phyloP scores from a whole-genome alignment of 2,113 vertebrate species.

The Numenius arquata region DNA sequence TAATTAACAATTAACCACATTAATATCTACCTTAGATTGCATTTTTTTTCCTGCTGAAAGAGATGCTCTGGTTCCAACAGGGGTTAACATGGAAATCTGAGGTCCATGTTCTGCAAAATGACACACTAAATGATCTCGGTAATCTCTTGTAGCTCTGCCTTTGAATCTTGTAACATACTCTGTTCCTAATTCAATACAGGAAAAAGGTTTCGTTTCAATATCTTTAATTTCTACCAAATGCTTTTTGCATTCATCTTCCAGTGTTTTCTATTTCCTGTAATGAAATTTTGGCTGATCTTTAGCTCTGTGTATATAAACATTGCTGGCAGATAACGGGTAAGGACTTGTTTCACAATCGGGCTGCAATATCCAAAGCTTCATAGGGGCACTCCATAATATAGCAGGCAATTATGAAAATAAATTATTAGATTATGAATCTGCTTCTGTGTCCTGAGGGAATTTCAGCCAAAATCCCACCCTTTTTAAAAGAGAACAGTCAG shows the following conservation, averaged over 20 bases:
- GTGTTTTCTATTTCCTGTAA: slow-evolving; percentile 36
- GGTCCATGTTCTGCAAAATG: background rate
- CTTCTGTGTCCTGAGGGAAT: background rate
- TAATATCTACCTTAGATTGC: background rate
- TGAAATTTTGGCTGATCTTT: slow-evolving; percentile 30
- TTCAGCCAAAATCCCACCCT: background rate
- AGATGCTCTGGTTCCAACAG: background rate
- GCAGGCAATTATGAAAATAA: slow-evolving; percentile 22
- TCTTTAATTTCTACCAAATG: slow-evolving; percentile 15
- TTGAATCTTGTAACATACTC: background rate
- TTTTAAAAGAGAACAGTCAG: background rate
- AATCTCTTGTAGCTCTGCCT: background rate
- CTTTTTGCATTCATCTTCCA: slow-evolving; percentile 1
- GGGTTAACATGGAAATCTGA: background rate
- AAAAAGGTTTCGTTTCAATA: background rate
- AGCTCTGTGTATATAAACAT: background rate
- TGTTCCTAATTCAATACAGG: background rate
- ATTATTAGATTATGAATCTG: background rate
- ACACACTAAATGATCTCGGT: background rate
- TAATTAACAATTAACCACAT: background rate
- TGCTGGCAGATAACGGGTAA: slow-evolving; percentile 2
- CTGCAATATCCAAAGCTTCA: slow-evolving; percentile 16
- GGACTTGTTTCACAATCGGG: background rate
- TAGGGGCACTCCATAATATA: background rate
- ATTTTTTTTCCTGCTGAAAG: background rate